phyloP scores from a whole-genome alignment of 2,797 vertebrate species.

The Arremon aurantiirostris region DNA sequence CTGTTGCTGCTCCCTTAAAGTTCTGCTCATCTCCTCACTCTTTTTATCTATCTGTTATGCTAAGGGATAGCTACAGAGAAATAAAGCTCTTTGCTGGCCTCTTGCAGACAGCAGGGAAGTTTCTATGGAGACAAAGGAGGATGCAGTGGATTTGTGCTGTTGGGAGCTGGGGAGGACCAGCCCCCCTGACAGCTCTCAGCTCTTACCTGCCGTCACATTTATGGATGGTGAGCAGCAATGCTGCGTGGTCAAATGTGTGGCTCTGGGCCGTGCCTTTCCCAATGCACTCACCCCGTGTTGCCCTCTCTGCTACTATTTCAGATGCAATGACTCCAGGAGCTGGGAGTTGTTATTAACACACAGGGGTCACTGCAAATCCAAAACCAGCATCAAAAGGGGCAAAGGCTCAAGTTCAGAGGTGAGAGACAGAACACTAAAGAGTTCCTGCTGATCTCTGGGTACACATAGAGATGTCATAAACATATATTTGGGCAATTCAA shows the following conservation, averaged over 20 bases:
- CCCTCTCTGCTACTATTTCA: fast-evolving
- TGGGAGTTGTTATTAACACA: neutral
- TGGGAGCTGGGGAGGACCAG: neutral
- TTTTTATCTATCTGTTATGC: neutral
- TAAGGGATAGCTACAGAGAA: neutral
- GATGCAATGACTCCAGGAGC: fast-evolving
- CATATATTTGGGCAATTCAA: neutral
- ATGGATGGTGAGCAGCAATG: neutral
- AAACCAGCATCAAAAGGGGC: neutral
- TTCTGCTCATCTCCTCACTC: neutral
- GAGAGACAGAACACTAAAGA: neutral
- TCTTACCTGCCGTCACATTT: neutral
- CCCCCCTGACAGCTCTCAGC: fast-evolving
- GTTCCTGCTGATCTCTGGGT: neutral
- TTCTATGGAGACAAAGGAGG: neutral
- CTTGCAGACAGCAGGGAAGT: neutral
- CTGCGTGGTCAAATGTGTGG: fast-evolving
- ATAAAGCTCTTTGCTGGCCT: neutral
- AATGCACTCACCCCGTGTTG: neutral
- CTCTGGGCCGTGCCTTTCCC: neutral
- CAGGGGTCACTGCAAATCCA: neutral
- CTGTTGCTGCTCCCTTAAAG: fast-evolving
- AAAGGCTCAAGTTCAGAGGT: neutral
- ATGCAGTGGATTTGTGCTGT: neutral
- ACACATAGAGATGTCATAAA: neutral